phyloP scores from a whole-genome alignment of 2,888 invertebrate genomes.

The Malthinus seriepunctatus region DNA sequence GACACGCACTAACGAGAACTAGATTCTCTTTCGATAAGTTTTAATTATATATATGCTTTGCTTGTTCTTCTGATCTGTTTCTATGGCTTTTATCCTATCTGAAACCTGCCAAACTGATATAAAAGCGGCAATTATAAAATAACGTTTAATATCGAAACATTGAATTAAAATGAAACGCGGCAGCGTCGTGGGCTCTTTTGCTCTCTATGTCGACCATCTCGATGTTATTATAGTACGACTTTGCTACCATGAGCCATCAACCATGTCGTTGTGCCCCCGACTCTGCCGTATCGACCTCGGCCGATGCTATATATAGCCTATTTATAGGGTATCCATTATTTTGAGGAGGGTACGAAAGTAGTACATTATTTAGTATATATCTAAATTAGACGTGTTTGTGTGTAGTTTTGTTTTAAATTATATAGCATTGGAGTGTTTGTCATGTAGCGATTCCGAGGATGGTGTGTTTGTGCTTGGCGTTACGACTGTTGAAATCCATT shows the following conservation, averaged over 20 bases:
- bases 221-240: neutral
- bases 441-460: conserved; percentile 45
- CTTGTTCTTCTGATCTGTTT: conserved; percentile 51
- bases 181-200: conserved; percentile 38
- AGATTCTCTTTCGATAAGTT: conserved; percentile 42
- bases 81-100: conserved; percentile 54
- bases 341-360: conserved; percentile 56
- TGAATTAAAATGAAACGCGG: conserved; percentile 40
- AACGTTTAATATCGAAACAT: conserved; percentile 37
- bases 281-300: conserved; percentile 49
- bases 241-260: no score
- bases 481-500: conserved; percentile 45
- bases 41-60: conserved; percentile 42
- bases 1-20: conserved; percentile 36
- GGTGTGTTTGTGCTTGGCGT: conserved; percentile 51
- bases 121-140: conserved; percentile 39
- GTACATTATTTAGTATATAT: conserved; percentile 42
- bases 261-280: conserved; percentile 31
- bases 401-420: conserved; percentile 39
- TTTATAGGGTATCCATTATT: conserved; percentile 34
- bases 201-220: no score
- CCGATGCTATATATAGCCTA: conserved; percentile 39
- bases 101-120: conserved; percentile 46
- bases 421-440: conserved; percentile 40
- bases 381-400: conserved; percentile 45